A percentile compares a stretch with the other conserved stretches of the same genome.
Evolutionary conservation across 2,888 invertebrate genomes (phyloP).

Genomic region (Corbicula japonica): DNA sequence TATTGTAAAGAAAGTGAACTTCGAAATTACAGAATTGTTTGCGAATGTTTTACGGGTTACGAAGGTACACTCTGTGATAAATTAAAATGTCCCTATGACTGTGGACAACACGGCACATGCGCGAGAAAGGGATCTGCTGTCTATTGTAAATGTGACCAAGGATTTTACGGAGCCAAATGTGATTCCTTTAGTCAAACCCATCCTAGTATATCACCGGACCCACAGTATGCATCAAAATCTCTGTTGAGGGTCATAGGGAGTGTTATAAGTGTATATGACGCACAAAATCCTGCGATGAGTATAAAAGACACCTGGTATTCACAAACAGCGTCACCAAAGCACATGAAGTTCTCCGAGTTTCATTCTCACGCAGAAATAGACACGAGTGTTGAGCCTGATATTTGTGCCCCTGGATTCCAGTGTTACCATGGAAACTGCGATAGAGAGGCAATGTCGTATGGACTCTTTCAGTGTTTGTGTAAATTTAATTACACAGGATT

Average conservation of each 20-base stretch:
- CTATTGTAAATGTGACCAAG: conserved; percentile 56
- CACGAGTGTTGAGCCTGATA: conserved; percentile 56
- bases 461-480: conserved; percentile 52
- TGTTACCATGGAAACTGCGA: conserved; percentile 66
- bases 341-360: conserved; percentile 51
- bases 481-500: conserved; percentile 59
- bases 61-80: conserved; percentile 60
- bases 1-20: conserved; percentile 58
- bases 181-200: conserved; percentile 20
- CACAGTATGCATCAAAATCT: conserved; percentile 17
- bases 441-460: conserved; percentile 44
- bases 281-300: background rate
- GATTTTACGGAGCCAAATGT: conserved; percentile 55
- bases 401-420: conserved; percentile 64
- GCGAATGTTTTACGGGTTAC: conserved; percentile 61
- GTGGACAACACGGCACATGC: conserved; percentile 62
- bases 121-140: conserved; percentile 40
- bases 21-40: conserved; percentile 59
- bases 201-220: background rate
- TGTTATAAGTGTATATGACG: conserved; percentile 4
- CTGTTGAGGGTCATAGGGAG: conserved; percentile 18
- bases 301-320: conserved; percentile 39
- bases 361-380: conserved; percentile 64
- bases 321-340: conserved; percentile 29
- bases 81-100: conserved; percentile 55